phyloP scores from a whole-genome alignment of 2,888 invertebrate genomes.

The Portevinia maculata region DNA sequence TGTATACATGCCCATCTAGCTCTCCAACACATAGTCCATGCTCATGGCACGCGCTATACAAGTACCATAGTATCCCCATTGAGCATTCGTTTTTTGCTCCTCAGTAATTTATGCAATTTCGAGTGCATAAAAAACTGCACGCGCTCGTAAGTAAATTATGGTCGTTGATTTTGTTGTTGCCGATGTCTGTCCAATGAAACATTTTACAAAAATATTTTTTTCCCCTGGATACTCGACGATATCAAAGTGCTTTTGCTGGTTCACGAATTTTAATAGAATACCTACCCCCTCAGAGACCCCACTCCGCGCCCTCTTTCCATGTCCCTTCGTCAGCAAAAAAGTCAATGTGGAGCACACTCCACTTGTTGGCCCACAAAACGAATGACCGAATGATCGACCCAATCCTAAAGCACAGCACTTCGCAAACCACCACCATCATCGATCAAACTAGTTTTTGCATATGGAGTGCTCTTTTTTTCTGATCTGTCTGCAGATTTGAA shows the following conservation, averaged over 20 bases:
- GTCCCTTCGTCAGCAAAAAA: conserved; percentile 45
- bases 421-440: background rate
- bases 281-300: background rate
- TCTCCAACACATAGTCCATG: conserved; percentile 2
- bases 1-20: conserved; percentile 20
- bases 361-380: conserved; percentile 35
- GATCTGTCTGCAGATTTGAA: conserved; percentile 62
- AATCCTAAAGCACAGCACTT: conserved; percentile 12
- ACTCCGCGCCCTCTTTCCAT: conserved; percentile 15
- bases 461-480: conserved; percentile 38
- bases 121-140: conserved; percentile 10
- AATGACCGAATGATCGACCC: conserved; percentile 50
- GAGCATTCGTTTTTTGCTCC: conserved; percentile 8
- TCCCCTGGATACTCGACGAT: too few relatives aligned
- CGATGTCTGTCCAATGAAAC: conserved; percentile 30
- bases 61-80: background rate
- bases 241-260: conserved; percentile 47
- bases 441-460: conserved; percentile 55
- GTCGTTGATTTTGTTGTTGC: background rate
- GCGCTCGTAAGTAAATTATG: conserved; percentile 9
- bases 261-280: conserved; percentile 41
- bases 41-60: conserved; percentile 39
- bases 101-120: conserved; percentile 50
- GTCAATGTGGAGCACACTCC: conserved; percentile 51
- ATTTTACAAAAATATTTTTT: conserved; percentile 40